These are phyloP conservation scores for Thamnophis sirtalis DNA, from an alignment of 2,113 vertebrate genomes.

Conservation along the genomic window DNA sequence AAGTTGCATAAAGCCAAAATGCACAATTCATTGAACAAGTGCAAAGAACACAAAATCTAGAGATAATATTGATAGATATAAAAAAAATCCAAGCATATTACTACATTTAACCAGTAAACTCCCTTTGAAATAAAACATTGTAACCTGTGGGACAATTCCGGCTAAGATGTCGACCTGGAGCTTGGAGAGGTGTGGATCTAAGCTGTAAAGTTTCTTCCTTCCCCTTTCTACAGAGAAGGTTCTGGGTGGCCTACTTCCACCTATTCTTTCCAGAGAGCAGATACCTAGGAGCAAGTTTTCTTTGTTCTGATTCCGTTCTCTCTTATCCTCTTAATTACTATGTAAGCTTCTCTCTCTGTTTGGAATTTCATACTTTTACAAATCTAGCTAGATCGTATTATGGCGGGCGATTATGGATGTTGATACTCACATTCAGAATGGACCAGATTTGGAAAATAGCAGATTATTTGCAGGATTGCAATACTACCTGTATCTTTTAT, in stretches of 20 bases:
- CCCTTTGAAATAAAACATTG: not conserved
- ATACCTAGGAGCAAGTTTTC: too few species aligned
- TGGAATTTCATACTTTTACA: not conserved
- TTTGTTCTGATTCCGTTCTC: not conserved
- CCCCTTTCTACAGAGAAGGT: not conserved
- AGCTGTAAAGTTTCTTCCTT: not conserved
- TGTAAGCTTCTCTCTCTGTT: not conserved
- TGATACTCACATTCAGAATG: not conserved
- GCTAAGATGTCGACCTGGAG: not conserved
- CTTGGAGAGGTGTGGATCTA: not conserved
- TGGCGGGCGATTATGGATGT: not conserved
- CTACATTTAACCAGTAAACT: not conserved
- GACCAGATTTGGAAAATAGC: not conserved
- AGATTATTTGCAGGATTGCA: not conserved
- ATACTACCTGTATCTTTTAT: not conserved
- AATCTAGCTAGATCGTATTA: not conserved
- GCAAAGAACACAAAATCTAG: too few species aligned
- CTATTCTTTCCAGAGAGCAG: not conserved
- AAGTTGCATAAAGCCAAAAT: too few species aligned
- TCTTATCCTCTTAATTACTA: not conserved
- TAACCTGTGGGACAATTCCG: not conserved
- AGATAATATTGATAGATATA: too few species aligned
- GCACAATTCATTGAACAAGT: too few species aligned
- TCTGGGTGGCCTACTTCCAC: not conserved
- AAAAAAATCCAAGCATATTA: too few species aligned